Conservation (phyloP, 2,888 invertebrate genomes). For the Dryobotodes eremita region DNA sequence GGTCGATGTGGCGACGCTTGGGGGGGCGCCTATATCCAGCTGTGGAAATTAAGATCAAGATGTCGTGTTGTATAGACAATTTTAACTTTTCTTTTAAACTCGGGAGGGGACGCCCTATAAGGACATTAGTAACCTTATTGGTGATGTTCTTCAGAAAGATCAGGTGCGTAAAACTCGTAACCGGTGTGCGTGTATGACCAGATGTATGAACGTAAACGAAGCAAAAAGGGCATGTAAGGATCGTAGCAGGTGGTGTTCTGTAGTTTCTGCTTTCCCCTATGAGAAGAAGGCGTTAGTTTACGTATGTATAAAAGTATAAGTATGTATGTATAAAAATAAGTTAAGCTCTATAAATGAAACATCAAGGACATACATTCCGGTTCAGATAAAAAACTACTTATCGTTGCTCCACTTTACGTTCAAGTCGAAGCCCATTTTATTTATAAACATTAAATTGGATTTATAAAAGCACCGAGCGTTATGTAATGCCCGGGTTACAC, state of each 20-base stretch:
- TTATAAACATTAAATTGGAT: constrained; percentile 19
- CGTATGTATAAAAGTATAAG: no score
- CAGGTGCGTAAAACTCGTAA: neutral
- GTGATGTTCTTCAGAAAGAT: neutral
- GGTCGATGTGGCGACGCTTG: neutral
- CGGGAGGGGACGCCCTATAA: neutral
- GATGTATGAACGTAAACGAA: neutral
- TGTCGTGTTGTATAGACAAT: neutral
- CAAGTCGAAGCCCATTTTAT: constrained; percentile 19
- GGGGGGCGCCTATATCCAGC: no score
- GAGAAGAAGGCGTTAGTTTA: neutral
- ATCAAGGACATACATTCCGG: constrained; percentile 8
- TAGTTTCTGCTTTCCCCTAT: neutral
- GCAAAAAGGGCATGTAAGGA: neutral
- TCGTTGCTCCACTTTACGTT: constrained; percentile 21
- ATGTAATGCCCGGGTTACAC: constrained; percentile 12
- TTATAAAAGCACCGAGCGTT: constrained; percentile 22
- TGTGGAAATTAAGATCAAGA: no score
- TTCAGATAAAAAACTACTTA: neutral
- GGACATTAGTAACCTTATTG: neutral
- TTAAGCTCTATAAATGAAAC: neutral
- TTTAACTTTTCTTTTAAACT: neutral
- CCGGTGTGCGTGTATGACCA: no score
- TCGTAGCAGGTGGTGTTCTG: neutral
- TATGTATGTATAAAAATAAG: neutral